Percentiles rank a stretch among this genome's conserved stretches.
Conservation (phyloP, 2,113 vertebrate genomes). For the Eptatretus burgeri region DNA sequence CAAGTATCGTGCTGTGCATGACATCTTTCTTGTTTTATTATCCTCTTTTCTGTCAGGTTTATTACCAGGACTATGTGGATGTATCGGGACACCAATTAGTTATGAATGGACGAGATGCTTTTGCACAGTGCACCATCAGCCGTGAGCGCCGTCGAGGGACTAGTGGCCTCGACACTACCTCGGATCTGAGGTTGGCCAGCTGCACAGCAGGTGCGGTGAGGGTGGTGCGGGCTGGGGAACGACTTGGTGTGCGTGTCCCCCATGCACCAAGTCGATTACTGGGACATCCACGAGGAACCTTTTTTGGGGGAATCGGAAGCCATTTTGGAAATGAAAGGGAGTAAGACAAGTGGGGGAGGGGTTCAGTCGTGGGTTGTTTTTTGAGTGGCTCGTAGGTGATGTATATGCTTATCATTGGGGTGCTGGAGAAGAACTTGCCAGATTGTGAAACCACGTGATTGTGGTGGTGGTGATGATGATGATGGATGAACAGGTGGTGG, state of each 20-base stretch:
- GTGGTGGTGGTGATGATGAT: too few relatives aligned
- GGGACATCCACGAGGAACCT: neutral
- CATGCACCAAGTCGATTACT: neutral
- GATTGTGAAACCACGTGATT: too few relatives aligned
- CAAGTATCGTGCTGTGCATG: too few relatives aligned
- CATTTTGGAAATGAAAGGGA: too few relatives aligned
- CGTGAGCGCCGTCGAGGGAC: neutral
- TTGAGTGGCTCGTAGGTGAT: too few relatives aligned
- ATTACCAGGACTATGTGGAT: neutral
- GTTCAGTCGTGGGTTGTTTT: too few relatives aligned
- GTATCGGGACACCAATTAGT: neutral
- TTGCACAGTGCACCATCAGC: neutral
- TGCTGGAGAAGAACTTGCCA: too few relatives aligned
- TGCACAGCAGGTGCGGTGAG: conserved; percentile 2
- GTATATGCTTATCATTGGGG: too few relatives aligned
- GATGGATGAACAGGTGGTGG: too few relatives aligned
- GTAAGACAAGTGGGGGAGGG: too few relatives aligned
- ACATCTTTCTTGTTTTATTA: too few relatives aligned
- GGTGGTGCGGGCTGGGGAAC: conserved; percentile 1
- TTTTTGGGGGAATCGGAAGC: neutral
- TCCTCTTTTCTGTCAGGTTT: neutral
- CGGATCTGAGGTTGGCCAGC: neutral
- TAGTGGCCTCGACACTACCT: neutral
- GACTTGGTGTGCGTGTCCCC: neutral
- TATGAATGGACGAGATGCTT: neutral